Conservation (phyloP, 2,797 vertebrate species). For the Falco cherrug region DNA sequence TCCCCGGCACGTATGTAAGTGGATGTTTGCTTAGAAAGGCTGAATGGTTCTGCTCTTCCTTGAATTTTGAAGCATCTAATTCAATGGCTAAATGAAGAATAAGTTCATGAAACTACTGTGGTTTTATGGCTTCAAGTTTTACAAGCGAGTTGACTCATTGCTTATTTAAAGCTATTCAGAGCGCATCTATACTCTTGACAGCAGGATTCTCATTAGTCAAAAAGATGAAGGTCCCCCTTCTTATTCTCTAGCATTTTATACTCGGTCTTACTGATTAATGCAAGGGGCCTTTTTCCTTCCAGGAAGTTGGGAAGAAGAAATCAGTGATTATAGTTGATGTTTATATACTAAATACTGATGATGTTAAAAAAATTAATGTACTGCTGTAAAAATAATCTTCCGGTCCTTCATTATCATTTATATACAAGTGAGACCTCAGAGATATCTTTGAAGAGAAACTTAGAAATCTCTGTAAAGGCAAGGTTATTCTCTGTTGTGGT, state of each 20-base stretch:
- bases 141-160: not conserved
- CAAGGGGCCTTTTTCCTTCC: not conserved
- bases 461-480: not conserved
- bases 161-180: not conserved
- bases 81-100: not conserved
- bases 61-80: not conserved
- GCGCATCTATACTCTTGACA: not conserved
- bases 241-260: not conserved
- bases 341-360: not conserved
- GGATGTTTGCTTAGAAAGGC: not conserved
- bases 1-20: not conserved
- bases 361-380: not conserved
- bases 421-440: not conserved
- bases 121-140: not conserved
- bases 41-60: not conserved
- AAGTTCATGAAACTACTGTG: not conserved
- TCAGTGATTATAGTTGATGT: not conserved
- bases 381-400: not conserved
- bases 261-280: not conserved
- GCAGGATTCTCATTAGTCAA: not conserved
- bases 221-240: not conserved
- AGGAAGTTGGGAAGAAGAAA: not conserved
- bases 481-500: not conserved
- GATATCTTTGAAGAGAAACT: not conserved
- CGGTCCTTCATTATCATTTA: not conserved